phyloP scores from a whole-genome alignment of 2,113 vertebrate genomes.

The Varanus salvator region DNA sequence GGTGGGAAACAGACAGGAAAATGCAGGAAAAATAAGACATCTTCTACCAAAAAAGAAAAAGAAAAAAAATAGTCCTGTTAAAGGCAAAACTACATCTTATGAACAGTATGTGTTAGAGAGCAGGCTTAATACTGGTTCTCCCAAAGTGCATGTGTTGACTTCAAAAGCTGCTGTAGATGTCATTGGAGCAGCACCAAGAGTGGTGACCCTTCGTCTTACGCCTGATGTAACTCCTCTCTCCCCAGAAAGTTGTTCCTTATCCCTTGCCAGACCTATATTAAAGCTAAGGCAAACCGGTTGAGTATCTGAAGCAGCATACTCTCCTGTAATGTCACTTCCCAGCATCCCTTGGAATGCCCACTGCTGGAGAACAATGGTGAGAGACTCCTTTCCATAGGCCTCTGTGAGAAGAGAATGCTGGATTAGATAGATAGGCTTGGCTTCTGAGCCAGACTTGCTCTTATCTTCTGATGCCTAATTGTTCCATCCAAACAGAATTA shows the following conservation, averaged over 20 bases:
- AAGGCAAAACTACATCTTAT: background rate
- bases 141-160: background rate
- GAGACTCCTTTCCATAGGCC: background rate
- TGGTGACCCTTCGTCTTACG: background rate
- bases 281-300: slow-evolving; percentile 48
- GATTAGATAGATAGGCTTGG: background rate
- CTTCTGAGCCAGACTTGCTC: background rate
- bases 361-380: background rate
- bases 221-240: background rate
- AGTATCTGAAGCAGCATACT: slow-evolving; percentile 52
- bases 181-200: background rate
- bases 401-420: background rate
- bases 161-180: background rate
- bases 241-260: background rate
- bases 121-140: background rate
- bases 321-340: slow-evolving; percentile 43
- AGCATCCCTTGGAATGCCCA: background rate
- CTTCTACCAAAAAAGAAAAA: slow-evolving; percentile 53
- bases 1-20: background rate
- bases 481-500: slow-evolving; percentile 34
- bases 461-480: background rate
- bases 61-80: slow-evolving; percentile 54
- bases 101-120: background rate
- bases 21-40: slow-evolving; percentile 40
- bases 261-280: background rate